Conservation (phyloP, 2,797 vertebrate genomes). For the Enteromius treurensis region DNA sequence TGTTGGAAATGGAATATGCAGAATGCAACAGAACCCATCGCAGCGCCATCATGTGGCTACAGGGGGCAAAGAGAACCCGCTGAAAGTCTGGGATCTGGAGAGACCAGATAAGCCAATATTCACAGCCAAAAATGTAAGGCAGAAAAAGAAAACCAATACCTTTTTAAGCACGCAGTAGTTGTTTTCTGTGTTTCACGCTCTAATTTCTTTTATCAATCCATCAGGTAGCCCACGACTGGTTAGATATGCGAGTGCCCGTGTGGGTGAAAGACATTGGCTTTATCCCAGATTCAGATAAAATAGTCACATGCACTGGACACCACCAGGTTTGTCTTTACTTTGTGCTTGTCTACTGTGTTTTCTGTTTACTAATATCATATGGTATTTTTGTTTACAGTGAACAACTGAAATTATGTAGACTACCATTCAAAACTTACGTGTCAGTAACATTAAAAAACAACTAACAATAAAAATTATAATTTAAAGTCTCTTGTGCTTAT, state of each 20-base stretch:
- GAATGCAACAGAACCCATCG: conserved; percentile 81
- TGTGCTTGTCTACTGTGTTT: not conserved
- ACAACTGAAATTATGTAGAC: not conserved
- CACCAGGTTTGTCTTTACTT: conserved; percentile 78
- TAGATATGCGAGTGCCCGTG: conserved; percentile 83
- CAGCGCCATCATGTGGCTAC: conserved; percentile 77
- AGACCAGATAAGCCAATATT: conserved; percentile 79
- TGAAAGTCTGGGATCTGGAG: conserved; percentile 90
- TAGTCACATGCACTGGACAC: conserved; percentile 80
- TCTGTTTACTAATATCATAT: not conserved
- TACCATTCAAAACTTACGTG: not conserved
- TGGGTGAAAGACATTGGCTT: conserved; percentile 89
- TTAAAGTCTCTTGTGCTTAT: not conserved
- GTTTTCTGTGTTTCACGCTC: conserved; percentile 37
- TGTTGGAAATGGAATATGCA: conserved; percentile 78
- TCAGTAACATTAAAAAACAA: not conserved
- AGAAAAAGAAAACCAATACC: not conserved
- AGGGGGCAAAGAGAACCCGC: conserved; percentile 85
- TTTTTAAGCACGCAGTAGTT: not conserved
- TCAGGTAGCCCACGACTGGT: conserved; percentile 85
- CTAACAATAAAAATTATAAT: no score
- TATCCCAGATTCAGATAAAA: conserved; percentile 81
- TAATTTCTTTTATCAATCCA: not conserved
- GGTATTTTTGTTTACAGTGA: not conserved
- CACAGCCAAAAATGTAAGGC: conserved; percentile 81